Base-by-base conservation (phyloP, 92 coral and sea anemone species). In the Hydrozoanthus gracilis region DNA sequence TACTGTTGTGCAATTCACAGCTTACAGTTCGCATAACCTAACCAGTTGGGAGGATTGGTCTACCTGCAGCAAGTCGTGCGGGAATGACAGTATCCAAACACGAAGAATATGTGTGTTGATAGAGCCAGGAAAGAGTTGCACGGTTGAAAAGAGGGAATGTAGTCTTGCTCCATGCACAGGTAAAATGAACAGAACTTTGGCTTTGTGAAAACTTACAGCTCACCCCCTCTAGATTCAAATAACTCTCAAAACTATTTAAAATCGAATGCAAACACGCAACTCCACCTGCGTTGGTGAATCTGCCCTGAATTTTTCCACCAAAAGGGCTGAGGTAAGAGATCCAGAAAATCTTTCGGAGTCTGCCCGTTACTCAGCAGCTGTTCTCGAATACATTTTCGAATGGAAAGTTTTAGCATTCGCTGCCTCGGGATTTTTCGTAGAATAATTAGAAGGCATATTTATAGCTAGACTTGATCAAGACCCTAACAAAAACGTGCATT, bases 11-110 rank as follows among this genome's bases (percentile, higher is more conserved):
- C 13, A 18, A 20, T 27, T 15, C 49, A 52, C 50, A 80, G 85
- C 5, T 46, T 80, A 65, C 85, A 80, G 74, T 65, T 60, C 74
- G 2, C 61, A 80, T 49, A 80, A 80, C 7, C 73, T 46, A 8
- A 80, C 85, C 10, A 80, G 74, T 18, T 80, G 85, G 85, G 85
- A 66, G 6, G 56, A 49, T 1, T 80, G 85, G 85, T 64, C 85
- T 0, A 39, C 54, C 7, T 80, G 85, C 74, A 64, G 73, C 12
- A 80, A 49, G 44, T 46, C 74, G 6, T 80, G 85, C 48, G 85
- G 74, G 7, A 18, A 49, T 27, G 44, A 50, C 35, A 58, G 74
- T 47, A n/a, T 80, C 61, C 74, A 80, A 67, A 80, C 75, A 65
- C 61, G 85, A 64, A 66, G 50, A 45, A 64, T 80, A 16, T 80